Evolutionary conservation across 2,888 invertebrate genomes (phyloP).

Genomic region (Melangyna quadrimaculata): DNA sequence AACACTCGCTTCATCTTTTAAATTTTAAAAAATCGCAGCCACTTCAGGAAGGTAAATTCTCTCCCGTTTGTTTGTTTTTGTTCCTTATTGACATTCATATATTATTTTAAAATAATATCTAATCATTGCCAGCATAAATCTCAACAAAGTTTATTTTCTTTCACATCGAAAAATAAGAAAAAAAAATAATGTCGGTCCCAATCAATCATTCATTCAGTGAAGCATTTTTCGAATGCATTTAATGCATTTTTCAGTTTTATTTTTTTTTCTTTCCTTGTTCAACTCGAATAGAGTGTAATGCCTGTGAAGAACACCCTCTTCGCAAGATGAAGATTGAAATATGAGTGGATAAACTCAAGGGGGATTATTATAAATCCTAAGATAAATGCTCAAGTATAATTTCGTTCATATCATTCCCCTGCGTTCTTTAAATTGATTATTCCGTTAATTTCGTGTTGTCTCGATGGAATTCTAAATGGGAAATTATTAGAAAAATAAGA

Average conservation of each 20-base stretch:
- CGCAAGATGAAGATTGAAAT: slow-evolving; percentile 8
- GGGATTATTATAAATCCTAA: slow-evolving; percentile 24
- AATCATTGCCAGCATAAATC: slow-evolving; percentile 26
- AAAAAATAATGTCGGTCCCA: slow-evolving; percentile 26
- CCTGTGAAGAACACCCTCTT: slow-evolving; percentile 15
- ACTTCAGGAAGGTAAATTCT: slow-evolving; percentile 12
- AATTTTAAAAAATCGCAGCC: slow-evolving; percentile 16
- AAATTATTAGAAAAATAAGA: slow-evolving; percentile 27
- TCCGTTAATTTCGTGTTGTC: background rate
- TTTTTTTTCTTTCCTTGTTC: background rate
- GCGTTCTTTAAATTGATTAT: background rate
- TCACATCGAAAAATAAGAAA: slow-evolving; percentile 6
- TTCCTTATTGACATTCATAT: slow-evolving; percentile 19
- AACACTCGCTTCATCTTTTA: background rate
- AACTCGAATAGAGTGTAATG: background rate
- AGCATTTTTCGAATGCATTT: slow-evolving; percentile 34
- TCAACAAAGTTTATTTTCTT: background rate
- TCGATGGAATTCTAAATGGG: slow-evolving; percentile 13
- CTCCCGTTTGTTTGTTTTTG: background rate
- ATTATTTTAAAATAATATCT: slow-evolving; percentile 33
- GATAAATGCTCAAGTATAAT: slow-evolving; percentile 21
- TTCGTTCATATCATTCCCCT: background rate
- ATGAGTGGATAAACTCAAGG: slow-evolving; percentile 20
- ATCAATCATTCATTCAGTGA: slow-evolving; percentile 60
- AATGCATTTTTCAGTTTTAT: slow-evolving; percentile 43